These are phyloP conservation scores for Laspeyria flexula DNA, from an alignment of 2,888 invertebrate species.

Conservation along the genomic window DNA sequence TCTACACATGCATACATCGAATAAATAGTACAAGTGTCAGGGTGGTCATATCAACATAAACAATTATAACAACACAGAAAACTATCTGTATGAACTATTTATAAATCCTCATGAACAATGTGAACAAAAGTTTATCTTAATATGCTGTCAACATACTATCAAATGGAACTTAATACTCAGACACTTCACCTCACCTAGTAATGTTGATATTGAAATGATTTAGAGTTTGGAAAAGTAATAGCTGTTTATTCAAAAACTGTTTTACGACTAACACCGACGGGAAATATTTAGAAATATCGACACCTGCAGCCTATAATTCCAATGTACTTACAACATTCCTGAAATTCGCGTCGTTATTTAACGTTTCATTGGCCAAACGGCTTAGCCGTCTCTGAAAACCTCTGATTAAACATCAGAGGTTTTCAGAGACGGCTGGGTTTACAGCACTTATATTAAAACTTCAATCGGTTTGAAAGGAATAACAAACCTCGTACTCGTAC, in stretches of 20 bases:
- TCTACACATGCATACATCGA: too few species aligned
- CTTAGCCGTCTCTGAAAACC: too few species aligned
- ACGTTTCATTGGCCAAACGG: background rate
- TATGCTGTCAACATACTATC: too few species aligned
- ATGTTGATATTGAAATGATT: constrained; percentile 18
- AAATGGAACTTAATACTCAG: background rate
- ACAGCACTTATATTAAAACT: background rate
- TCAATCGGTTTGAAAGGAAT: background rate
- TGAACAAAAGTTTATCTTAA: background rate
- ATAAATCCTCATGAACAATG: too few species aligned
- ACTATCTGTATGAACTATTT: too few species aligned
- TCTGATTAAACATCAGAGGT: constrained; percentile 7
- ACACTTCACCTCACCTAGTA: constrained; percentile 5
- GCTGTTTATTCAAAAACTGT: constrained; percentile 31
- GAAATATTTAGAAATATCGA: constrained; percentile 23
- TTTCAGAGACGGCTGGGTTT: too few species aligned
- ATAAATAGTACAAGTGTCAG: too few species aligned
- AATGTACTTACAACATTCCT: constrained; percentile 4
- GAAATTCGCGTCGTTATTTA: constrained; percentile 2
- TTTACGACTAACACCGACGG: constrained; percentile 17
- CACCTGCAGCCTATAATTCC: constrained; percentile 1
- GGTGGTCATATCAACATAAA: too few species aligned
- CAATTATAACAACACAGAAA: too few species aligned
- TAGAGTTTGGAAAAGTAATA: constrained; percentile 12
- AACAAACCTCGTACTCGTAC: background rate